These are phyloP conservation scores for Xenopus laevis DNA, from an alignment of 2,113 vertebrate genomes.

Conservation along the genomic window DNA sequence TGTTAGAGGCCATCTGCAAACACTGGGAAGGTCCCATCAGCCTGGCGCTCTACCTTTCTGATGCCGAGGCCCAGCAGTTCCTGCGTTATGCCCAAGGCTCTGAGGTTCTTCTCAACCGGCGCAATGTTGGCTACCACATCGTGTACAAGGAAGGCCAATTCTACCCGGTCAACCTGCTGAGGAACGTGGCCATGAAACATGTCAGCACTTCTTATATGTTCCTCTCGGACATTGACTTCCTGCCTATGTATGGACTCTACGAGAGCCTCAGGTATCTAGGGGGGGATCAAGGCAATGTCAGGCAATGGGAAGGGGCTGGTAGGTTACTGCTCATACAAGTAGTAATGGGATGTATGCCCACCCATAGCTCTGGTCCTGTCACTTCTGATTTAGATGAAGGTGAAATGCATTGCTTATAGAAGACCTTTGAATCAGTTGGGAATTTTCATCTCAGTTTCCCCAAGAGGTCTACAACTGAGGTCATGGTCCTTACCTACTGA, in stretches of 20 bases:
- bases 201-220: slow-evolving; percentile 97
- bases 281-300: not conserved
- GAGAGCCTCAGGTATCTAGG: slow-evolving; percentile 88
- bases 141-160: slow-evolving; percentile 99
- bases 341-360: too few relatives aligned
- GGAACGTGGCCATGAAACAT: slow-evolving; percentile 95
- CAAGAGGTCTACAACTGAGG: too few relatives aligned
- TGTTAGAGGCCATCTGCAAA: slow-evolving; percentile 98
- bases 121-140: slow-evolving; percentile 93
- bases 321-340: not conserved
- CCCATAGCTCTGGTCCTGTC: too few relatives aligned
- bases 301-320: not conserved
- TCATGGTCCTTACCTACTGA: too few relatives aligned
- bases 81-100: slow-evolving; percentile 97
- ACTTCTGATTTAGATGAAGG: too few relatives aligned
- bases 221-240: slow-evolving; percentile 96
- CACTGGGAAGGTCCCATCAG: slow-evolving; percentile 98
- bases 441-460: too few relatives aligned
- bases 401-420: too few relatives aligned
- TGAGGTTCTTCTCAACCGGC: slow-evolving; percentile 89
- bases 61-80: slow-evolving; percentile 96
- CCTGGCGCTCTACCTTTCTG: slow-evolving; percentile 93
- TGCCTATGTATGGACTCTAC: slow-evolving; percentile 98
- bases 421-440: too few relatives aligned
- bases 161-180: slow-evolving; percentile 94